Percentiles rank a stretch among this genome's conserved stretches.
Conservation (phyloP, 2,797 vertebrate species). For the Rhinatrema bivittatum region DNA sequence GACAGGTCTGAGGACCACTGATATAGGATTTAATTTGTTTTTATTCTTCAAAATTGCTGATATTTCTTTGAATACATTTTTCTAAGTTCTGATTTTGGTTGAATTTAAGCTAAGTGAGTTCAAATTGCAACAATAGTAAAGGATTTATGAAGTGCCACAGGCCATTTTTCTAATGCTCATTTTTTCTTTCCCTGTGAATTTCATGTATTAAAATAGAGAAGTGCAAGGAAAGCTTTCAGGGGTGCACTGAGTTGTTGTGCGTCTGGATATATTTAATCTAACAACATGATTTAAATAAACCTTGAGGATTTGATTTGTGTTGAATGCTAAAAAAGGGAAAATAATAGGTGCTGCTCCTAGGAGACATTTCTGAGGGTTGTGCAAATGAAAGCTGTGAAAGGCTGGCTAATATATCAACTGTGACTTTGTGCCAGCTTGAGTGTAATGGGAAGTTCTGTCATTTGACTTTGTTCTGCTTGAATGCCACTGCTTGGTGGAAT, state of each 20-base stretch:
- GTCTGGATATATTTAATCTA: constrained; percentile 26
- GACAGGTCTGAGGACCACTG: too few species aligned
- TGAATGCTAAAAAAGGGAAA: not conserved
- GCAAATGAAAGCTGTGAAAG: constrained; percentile 21
- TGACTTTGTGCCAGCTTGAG: constrained; percentile 18
- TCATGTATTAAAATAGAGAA: constrained; percentile 2
- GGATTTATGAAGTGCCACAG: too few species aligned
- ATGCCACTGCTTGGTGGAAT: constrained; percentile 24
- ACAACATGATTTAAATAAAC: constrained; percentile 11
- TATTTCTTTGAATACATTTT: too few species aligned
- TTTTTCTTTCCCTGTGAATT: constrained; percentile 3
- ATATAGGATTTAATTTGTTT: too few species aligned
- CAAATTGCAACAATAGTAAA: too few species aligned
- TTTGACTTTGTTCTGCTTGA: constrained; percentile 32
- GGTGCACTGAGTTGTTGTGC: constrained; percentile 5
- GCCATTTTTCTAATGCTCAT: not conserved
- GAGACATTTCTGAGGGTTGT: constrained; percentile 17
- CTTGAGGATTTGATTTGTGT: constrained; percentile 22
- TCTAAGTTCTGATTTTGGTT: too few species aligned
- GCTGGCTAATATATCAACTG: constrained; percentile 28
- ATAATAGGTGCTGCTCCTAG: constrained; percentile 5
- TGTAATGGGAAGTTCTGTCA: constrained; percentile 32
- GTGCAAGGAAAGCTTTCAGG: not conserved
- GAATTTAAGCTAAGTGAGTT: too few species aligned
- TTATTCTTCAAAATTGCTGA: too few species aligned